Conservation (phyloP, 1,140 invertebrate genomes). For the Trypoxylus dichotomus region DNA sequence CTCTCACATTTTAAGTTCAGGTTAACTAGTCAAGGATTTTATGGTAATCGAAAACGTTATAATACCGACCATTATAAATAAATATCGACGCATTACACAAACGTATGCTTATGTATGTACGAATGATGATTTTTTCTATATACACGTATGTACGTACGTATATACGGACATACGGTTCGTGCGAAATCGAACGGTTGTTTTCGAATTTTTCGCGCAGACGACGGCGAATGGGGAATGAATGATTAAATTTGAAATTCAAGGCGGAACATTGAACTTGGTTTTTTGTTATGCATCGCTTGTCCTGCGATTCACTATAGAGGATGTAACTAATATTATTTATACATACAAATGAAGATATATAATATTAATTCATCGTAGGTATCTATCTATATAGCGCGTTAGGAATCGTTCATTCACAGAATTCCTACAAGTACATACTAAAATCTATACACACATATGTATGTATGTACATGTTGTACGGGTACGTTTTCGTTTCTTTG, state of each 20-base stretch:
- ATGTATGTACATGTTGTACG: neutral
- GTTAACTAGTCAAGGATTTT: slow-evolving; percentile 24
- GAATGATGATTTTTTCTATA: neutral
- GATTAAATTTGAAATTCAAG: slow-evolving; percentile 25
- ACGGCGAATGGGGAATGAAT: slow-evolving; percentile 6
- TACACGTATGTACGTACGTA: neutral
- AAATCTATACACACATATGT: neutral
- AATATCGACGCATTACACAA: neutral
- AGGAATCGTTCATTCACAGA: slow-evolving; percentile 2
- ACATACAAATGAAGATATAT: slow-evolving; percentile 27
- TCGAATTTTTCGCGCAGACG: slow-evolving; percentile 19
- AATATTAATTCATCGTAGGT: slow-evolving; percentile 16
- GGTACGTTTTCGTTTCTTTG: neutral
- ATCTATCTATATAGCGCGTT: neutral
- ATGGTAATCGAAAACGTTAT: slow-evolving; percentile 4
- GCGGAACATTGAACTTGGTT: slow-evolving; percentile 28
- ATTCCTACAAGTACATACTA: neutral
- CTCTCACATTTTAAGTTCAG: slow-evolving; percentile 16
- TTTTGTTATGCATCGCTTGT: slow-evolving; percentile 25
- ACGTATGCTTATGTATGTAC: neutral
- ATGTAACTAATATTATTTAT: slow-evolving; percentile 28
- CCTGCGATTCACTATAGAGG: slow-evolving; percentile 16
- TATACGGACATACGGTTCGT: neutral
- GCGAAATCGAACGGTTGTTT: slow-evolving; percentile 23
- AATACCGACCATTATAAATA: slow-evolving; percentile 10